Conservation (phyloP, 2,797 vertebrate species). For the Gallinago stenura region DNA sequence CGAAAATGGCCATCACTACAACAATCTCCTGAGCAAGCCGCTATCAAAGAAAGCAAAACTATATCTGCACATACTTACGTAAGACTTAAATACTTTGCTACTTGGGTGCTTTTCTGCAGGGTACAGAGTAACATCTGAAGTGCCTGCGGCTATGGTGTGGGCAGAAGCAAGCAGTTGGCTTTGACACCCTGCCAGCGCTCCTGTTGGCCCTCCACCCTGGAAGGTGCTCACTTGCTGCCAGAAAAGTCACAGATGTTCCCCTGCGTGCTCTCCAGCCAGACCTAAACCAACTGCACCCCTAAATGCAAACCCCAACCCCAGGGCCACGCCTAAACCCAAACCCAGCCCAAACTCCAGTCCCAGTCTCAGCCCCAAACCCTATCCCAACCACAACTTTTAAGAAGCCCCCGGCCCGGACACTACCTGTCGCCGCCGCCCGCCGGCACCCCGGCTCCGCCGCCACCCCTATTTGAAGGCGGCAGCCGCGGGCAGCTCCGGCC, state of each 20-base stretch:
- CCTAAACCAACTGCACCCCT: not conserved
- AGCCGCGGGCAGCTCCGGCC: accelerated
- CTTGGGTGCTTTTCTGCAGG: not conserved
- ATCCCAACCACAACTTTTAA: not conserved
- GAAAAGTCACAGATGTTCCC: not conserved
- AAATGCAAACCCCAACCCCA: not conserved
- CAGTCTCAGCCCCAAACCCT: no score
- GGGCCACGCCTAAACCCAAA: not conserved
- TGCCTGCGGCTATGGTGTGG: not conserved
- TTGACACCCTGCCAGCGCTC: not conserved
- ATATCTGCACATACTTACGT: not conserved
- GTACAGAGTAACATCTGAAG: not conserved
- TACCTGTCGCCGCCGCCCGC: not conserved
- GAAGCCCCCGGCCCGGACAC: accelerated
- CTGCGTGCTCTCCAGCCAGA: no score
- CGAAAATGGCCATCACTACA: not conserved
- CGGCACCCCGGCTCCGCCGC: accelerated
- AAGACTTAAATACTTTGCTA: not conserved
- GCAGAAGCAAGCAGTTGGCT: not conserved
- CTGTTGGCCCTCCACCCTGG: not conserved
- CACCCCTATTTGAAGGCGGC: accelerated
- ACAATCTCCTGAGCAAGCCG: not conserved
- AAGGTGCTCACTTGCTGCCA: not conserved
- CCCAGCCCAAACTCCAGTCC: no score
- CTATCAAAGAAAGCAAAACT: not conserved